Evolutionary conservation across 1,140 invertebrate genomes (phyloP).

Genomic region (Drosophila asahinai): DNA sequence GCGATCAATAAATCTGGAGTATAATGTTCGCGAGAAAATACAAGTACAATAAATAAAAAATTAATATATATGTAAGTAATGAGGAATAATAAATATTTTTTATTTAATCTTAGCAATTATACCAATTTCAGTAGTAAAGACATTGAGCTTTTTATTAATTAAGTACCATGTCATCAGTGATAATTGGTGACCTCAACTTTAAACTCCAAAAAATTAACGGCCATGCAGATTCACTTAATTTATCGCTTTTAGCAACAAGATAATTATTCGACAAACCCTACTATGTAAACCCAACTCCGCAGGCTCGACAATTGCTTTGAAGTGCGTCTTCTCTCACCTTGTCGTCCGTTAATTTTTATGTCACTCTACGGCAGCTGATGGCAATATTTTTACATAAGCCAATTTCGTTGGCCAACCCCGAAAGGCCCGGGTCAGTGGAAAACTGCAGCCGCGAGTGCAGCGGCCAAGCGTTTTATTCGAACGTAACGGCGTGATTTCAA

Average conservation of each 20-base stretch:
- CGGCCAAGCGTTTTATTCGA: conserved; percentile 49
- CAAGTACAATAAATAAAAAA: not conserved
- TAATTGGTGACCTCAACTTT: conserved; percentile 33
- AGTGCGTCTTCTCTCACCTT: conserved; percentile 35
- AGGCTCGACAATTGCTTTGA: conserved; percentile 10
- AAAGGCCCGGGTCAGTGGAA: conserved; percentile 29
- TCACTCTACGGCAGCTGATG: conserved; percentile 28
- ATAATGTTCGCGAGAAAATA: too few relatives aligned
- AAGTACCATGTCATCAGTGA: not conserved
- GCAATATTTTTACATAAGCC: conserved; percentile 39
- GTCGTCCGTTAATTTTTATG: conserved; percentile 43
- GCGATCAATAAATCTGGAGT: too few relatives aligned
- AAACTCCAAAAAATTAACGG: not conserved
- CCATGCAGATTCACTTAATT: not conserved
- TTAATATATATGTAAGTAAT: not conserved
- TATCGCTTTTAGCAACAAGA: conserved; percentile 35
- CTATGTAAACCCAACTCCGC: not conserved
- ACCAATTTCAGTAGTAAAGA: not conserved
- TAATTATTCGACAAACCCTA: conserved; percentile 13
- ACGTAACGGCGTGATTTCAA: conserved; percentile 68
- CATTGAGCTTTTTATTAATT: conserved; percentile 1
- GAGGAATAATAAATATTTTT: too few relatives aligned
- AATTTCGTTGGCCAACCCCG: conserved; percentile 34
- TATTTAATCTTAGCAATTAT: not conserved
- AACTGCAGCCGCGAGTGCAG: conserved; percentile 66